Evolutionary conservation across 1,140 invertebrate species (phyloP).

Genomic region (Trachymyrmex septentrionalis): DNA sequence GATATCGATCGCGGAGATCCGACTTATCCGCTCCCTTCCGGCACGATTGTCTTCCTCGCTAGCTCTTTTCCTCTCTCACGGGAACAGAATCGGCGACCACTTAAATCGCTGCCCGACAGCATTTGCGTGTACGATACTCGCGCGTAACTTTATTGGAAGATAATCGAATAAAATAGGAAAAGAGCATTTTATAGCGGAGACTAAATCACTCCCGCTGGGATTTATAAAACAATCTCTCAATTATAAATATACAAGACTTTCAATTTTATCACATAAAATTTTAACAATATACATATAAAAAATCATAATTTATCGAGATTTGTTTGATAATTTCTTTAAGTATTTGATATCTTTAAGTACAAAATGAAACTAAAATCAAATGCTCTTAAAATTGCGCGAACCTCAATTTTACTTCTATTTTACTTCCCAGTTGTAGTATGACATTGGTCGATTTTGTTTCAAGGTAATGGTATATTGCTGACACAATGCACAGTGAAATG

Average conservation of each 20-base stretch:
- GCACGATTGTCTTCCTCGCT: constrained; percentile 58
- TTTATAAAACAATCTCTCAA: not conserved
- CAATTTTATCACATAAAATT: not conserved
- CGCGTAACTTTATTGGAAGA: constrained; percentile 22
- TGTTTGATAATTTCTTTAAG: not conserved
- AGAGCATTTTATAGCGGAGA: not conserved
- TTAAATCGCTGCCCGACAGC: constrained; percentile 21
- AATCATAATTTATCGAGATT: not conserved
- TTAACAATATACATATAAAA: not conserved
- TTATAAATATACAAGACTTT: not conserved
- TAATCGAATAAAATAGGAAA: constrained; percentile 19
- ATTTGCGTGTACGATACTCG: constrained; percentile 37
- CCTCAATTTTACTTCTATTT: not conserved
- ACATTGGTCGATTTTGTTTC: constrained; percentile 22
- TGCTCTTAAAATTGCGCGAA: not conserved
- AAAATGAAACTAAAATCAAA: not conserved
- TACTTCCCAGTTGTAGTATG: not conserved
- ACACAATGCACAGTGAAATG: constrained; percentile 13
- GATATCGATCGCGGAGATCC: constrained; percentile 75
- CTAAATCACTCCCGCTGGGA: not conserved
- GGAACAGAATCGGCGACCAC: constrained; percentile 10
- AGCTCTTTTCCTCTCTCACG: constrained; percentile 20
- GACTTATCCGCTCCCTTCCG: constrained; percentile 61
- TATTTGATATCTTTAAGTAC: not conserved
- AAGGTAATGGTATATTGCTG: constrained; percentile 33